Conservation (phyloP, 2,888 invertebrate genomes). For the Penaeus monodon region DNA sequence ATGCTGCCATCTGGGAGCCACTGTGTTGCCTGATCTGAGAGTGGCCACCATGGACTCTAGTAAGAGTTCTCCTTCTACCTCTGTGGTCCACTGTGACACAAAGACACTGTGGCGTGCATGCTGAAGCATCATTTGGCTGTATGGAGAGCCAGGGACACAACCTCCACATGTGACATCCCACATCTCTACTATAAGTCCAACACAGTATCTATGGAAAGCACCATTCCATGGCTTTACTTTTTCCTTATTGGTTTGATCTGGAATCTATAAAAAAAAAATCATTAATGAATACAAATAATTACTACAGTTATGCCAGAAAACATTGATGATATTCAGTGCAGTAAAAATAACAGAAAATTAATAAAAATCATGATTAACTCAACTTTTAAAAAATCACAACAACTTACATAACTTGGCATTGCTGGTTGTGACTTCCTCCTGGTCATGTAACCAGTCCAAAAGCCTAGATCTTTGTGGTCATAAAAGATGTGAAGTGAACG, state of each 20-base stretch:
- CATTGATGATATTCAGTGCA: too few species aligned
- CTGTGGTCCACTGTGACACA: slow-evolving; percentile 35
- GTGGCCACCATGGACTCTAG: slow-evolving; percentile 49
- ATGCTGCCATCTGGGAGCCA: not conserved
- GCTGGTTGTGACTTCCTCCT: slow-evolving; percentile 30
- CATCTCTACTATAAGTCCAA: slow-evolving; percentile 59
- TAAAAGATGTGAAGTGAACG: slow-evolving; percentile 49
- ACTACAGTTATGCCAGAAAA: too few species aligned
- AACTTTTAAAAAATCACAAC: not conserved
- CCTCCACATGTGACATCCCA: slow-evolving; percentile 56
- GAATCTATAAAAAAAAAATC: not conserved
- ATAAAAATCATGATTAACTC: not conserved
- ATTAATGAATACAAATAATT: not conserved
- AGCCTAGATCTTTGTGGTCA: slow-evolving; percentile 57
- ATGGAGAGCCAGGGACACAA: slow-evolving; percentile 40
- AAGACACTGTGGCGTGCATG: slow-evolving; percentile 42
- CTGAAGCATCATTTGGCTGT: slow-evolving; percentile 34
- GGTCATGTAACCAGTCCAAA: slow-evolving; percentile 49
- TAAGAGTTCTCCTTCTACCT: slow-evolving; percentile 56
- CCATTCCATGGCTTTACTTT: not conserved
- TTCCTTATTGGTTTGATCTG: slow-evolving; percentile 13
- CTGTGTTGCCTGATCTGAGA: slow-evolving; percentile 35
- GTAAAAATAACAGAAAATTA: too few species aligned
- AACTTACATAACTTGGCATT: slow-evolving; percentile 8
- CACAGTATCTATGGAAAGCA: slow-evolving; percentile 48